These are phyloP conservation scores for Orgyia antiqua DNA, from an alignment of 2,888 invertebrate genomes.

Conservation along the genomic window DNA sequence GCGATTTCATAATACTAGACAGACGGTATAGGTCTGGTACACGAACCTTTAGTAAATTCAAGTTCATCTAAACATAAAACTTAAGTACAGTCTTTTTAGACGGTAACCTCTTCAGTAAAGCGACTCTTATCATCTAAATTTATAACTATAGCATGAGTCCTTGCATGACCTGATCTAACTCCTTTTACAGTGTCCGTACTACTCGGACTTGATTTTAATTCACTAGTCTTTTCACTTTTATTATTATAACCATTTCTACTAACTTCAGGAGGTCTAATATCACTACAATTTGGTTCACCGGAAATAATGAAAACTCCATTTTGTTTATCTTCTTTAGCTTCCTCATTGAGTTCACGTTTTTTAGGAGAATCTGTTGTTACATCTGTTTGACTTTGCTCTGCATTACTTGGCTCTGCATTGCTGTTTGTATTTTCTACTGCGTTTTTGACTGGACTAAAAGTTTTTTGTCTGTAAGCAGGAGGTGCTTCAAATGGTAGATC, in stretches of 20 bases:
- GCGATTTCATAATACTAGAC: too few species aligned
- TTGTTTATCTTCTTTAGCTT: conserved; percentile 51
- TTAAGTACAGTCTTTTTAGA: conserved; percentile 72
- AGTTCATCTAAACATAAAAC: conserved; percentile 14
- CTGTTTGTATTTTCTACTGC: conserved; percentile 44
- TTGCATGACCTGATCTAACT: conserved; percentile 81
- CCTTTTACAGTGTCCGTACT: conserved; percentile 58
- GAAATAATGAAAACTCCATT: conserved; percentile 70
- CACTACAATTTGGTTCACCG: conserved; percentile 66
- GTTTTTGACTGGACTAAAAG: conserved; percentile 71
- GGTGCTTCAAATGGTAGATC: conserved; percentile 68
- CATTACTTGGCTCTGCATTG: conserved; percentile 56
- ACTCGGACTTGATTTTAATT: conserved; percentile 53
- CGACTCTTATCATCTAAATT: conserved; percentile 88
- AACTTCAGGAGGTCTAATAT: conserved; percentile 61
- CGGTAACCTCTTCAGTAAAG: conserved; percentile 89
- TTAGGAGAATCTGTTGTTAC: conserved; percentile 64
- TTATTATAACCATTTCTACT: conserved; percentile 50
- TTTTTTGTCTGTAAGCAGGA: conserved; percentile 62
- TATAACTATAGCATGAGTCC: conserved; percentile 87
- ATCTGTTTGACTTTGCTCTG: conserved; percentile 64
- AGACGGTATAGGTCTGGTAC: too few species aligned
- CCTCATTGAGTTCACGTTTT: conserved; percentile 47
- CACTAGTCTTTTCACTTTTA: conserved; percentile 57
- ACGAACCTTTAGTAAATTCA: conserved; percentile 16